Conservation (phyloP, 2,113 vertebrate species). For the Cacatua alba region DNA sequence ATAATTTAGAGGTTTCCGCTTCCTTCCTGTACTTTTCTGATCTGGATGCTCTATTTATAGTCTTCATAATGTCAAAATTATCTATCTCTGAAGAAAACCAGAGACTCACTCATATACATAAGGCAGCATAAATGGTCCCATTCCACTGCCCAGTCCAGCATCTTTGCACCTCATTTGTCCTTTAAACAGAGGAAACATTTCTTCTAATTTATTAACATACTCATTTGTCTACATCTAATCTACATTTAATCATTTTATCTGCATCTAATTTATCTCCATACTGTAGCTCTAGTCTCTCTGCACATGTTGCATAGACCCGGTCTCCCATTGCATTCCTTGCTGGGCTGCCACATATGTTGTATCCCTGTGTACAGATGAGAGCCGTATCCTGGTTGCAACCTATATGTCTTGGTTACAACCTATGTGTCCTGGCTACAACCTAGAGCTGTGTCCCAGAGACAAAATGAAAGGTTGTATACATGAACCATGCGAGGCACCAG, state of each 20-base stretch:
- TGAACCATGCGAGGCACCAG: accelerated
- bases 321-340: not conserved
- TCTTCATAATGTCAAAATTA: not conserved
- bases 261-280: not conserved
- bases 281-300: not conserved
- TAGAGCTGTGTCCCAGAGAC: not conserved
- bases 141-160: not conserved
- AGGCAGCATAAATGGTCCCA: not conserved
- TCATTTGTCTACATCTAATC: not conserved
- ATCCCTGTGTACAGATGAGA: not conserved
- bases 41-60: constrained; percentile 5
- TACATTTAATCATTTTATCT: not conserved
- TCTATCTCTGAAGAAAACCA: not conserved
- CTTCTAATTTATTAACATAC: not conserved
- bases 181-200: not conserved
- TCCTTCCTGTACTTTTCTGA: constrained; percentile 34
- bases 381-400: not conserved
- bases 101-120: not conserved
- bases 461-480: accelerated
- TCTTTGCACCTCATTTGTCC: not conserved
- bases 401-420: not conserved
- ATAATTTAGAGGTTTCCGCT: constrained; percentile 26
- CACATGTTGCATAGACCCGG: accelerated
- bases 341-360: not conserved
- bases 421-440: not conserved